Base-by-base conservation (phyloP, 2,797 vertebrate species). In the Coendou prehensilis region DNA sequence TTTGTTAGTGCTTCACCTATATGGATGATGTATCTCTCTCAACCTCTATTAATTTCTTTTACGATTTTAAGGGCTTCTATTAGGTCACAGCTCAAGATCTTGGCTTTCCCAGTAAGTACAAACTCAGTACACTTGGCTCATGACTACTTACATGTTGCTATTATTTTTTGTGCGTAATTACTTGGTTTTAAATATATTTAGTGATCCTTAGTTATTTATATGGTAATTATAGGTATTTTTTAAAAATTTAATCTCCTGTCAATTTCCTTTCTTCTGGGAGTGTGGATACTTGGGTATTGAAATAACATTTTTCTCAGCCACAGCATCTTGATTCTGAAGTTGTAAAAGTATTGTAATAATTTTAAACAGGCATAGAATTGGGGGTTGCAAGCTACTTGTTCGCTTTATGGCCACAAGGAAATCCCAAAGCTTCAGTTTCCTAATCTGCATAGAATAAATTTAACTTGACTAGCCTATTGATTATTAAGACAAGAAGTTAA, bases 21-120 rank as follows among this genome's bases (percentile, higher is more conserved):
- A 85, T 26, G 22, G 52, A 76, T 56, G 30, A 93, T 87, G 92
- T 92, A 50, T 91, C 33, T 94, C 78, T 89, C 47, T 95, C 84
- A 92, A 59, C 15, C 4, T 92, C 30, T 87, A 41, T 83, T 92
- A 93, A 89, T 94, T 94, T 94, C 10, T 88, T 96, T 94, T 82
- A 87, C 50, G 30, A 92, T 94, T 88, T 95, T 88, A 81, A 95
- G 80, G 87, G 71, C 6, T 64, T 93, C 85, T 95, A 1, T 90
- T 82, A 93, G 85, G 30, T 75, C 63, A 89, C 9, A 91, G 69
- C 54, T 95, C 80, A 73, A 89, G 61, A 81, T 92, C 41, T 85
- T 78, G 56, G 10, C 20, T 96, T 93, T 87, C 26, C 57, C 76
- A 93, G 33, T 41, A 23, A 97, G 41, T 9, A 57, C 50, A 93